A percentile compares a stretch with the other conserved stretches of the same genome.
Conservation (phyloP, 2,113 vertebrate species). For the Myrmophylax atrothorax region DNA sequence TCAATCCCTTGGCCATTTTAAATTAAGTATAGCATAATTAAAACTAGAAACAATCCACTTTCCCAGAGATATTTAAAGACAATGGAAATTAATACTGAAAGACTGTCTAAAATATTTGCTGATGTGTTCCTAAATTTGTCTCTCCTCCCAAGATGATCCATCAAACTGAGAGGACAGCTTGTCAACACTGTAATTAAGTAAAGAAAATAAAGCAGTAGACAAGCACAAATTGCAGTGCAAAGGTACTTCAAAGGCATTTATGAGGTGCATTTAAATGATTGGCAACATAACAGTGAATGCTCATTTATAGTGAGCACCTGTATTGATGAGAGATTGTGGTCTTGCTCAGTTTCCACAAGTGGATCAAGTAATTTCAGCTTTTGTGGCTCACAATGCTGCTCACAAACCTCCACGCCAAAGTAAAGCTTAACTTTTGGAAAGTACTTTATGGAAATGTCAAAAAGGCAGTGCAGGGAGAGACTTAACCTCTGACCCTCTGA, state of each 20-base stretch:
- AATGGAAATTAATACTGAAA: background rate
- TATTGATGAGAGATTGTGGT: background rate
- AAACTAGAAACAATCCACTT: background rate
- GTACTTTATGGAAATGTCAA: background rate
- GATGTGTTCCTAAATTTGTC: background rate
- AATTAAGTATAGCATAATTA: background rate
- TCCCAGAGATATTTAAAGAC: background rate
- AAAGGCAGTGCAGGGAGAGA: background rate
- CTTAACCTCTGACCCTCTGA: background rate
- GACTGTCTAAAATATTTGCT: background rate
- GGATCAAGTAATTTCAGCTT: background rate
- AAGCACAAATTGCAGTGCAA: background rate
- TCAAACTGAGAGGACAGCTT: background rate
- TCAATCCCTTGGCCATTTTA: background rate
- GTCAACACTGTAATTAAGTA: background rate
- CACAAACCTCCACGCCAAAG: background rate
- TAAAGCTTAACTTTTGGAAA: background rate
- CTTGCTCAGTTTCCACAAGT: background rate
- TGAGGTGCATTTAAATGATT: background rate
- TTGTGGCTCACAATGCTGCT: fast-evolving
- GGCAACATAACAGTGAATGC: background rate
- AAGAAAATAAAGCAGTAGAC: background rate
- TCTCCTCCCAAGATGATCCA: background rate
- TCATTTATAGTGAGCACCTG: background rate
- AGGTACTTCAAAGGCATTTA: background rate